Evolutionary conservation across 2,888 invertebrate species (phyloP).

Genomic region (Macrophya annulata): DNA sequence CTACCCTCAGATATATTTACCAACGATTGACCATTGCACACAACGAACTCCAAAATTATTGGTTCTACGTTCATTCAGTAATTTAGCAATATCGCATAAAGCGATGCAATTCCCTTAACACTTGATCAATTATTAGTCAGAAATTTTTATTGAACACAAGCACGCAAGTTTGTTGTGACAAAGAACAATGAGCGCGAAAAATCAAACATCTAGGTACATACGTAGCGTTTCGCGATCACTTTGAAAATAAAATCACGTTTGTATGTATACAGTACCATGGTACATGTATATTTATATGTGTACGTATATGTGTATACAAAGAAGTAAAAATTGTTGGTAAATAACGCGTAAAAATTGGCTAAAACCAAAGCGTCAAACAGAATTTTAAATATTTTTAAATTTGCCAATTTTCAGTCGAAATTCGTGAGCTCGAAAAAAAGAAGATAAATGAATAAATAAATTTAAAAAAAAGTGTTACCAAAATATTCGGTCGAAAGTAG

Average conservation of each 20-base stretch:
- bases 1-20: slow-evolving; percentile 5
- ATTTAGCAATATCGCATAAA: background rate
- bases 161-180: background rate
- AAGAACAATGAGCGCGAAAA: background rate
- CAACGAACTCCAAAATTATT: background rate
- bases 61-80: background rate
- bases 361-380: background rate
- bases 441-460: background rate
- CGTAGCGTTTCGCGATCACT: background rate
- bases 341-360: background rate
- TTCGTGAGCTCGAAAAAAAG: background rate
- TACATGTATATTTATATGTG: background rate
- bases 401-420: background rate
- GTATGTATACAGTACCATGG: background rate
- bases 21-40: background rate
- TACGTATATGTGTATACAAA: too few relatives aligned
- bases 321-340: background rate
- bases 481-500: background rate
- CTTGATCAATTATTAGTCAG: background rate
- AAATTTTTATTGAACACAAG: background rate
- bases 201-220: background rate
- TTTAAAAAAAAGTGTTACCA: background rate
- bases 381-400: background rate
- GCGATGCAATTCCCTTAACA: background rate
- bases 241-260: background rate